Conservation (phyloP, 2,888 invertebrate species). For the Morinoia aosen region DNA sequence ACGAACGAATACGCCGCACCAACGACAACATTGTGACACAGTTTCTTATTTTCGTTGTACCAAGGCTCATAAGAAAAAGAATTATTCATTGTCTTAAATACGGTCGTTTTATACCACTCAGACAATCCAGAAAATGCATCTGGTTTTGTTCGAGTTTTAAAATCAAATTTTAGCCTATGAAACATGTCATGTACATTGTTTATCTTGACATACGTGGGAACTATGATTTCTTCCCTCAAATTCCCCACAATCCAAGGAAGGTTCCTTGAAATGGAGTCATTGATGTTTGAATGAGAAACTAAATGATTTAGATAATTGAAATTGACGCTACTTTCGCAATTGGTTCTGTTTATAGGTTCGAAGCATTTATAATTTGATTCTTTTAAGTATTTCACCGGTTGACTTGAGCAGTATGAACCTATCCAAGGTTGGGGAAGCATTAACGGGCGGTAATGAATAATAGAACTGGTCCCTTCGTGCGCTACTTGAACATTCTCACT, state of each 20-base stretch:
- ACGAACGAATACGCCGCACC: background rate
- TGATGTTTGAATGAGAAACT: background rate
- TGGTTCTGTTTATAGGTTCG: background rate
- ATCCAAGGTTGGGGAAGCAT: slow-evolving; percentile 8
- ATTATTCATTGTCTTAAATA: background rate
- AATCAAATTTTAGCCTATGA: slow-evolving; percentile 9
- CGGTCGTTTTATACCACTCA: background rate
- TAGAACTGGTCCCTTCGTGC: background rate
- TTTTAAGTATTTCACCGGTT: slow-evolving; percentile 23
- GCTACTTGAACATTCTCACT: background rate
- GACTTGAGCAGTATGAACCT: background rate
- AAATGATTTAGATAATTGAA: background rate
- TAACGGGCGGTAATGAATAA: background rate
- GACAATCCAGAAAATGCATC: background rate
- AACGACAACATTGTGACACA: slow-evolving; percentile 18
- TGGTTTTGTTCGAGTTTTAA: background rate
- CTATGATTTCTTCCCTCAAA: background rate
- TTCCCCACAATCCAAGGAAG: background rate
- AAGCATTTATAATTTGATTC: background rate
- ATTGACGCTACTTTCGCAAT: background rate
- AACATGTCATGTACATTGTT: background rate
- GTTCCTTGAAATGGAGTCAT: background rate
- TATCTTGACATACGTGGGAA: background rate
- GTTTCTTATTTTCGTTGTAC: background rate
- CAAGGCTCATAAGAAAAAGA: slow-evolving; percentile 1